Evolutionary conservation across 2,797 vertebrate species (phyloP).

Genomic region (Ataeniobius toweri): DNA sequence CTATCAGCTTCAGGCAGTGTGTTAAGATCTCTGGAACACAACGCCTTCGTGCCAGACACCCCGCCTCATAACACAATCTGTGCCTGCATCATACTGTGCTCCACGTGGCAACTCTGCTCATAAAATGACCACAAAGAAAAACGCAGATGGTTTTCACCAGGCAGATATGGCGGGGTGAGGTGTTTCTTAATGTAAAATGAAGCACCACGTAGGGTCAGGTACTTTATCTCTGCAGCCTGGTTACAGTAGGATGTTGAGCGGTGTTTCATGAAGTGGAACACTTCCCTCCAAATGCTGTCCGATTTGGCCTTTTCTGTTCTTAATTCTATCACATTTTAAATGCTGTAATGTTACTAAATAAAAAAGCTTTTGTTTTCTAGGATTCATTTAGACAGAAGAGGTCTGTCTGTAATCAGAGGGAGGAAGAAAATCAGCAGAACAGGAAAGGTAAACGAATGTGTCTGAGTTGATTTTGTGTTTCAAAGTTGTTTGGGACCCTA

Average conservation of each 20-base stretch:
- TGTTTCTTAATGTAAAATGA: conserved; percentile 50
- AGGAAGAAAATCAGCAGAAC: not conserved
- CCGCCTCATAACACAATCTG: conserved; percentile 71
- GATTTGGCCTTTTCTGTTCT: not conserved
- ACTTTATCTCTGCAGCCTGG: conserved; percentile 13
- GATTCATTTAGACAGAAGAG: not conserved
- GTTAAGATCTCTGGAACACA: conserved; percentile 37
- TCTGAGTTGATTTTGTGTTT: conserved; percentile 21
- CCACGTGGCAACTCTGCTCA: conserved; percentile 51
- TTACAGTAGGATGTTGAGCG: conserved; percentile 14
- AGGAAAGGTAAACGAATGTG: conserved; percentile 4
- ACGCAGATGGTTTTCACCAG: conserved; percentile 61
- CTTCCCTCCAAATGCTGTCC: not conserved
- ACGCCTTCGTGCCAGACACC: conserved; percentile 48
- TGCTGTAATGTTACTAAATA: not conserved
- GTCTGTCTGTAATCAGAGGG: not conserved
- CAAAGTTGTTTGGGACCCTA: too few species aligned
- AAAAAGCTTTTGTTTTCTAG: not conserved
- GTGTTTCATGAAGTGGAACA: not conserved
- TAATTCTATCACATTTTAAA: not conserved
- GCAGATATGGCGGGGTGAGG: conserved; percentile 33
- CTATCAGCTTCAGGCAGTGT: conserved; percentile 56
- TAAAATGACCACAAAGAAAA: conserved; percentile 55
- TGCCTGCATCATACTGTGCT: conserved; percentile 53
- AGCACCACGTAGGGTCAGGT: conserved; percentile 21